Percentiles rank a stretch among this genome's conserved stretches.
phyloP scores from a whole-genome alignment of 1,140 invertebrate genomes.

The Aphaenogaster ashmeadi region DNA sequence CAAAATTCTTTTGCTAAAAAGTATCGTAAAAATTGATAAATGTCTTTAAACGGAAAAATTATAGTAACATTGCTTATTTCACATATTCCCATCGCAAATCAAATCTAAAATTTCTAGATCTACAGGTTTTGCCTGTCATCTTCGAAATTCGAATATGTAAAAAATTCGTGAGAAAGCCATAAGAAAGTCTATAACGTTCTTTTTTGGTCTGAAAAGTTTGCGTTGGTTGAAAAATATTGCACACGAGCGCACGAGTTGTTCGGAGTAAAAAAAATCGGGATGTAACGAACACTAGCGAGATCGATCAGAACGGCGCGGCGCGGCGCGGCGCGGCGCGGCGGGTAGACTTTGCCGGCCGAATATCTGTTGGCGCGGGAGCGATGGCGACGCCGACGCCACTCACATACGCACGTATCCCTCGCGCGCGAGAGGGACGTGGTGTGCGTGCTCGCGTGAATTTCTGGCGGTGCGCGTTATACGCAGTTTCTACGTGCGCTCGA shows the following conservation, averaged over 20 bases:
- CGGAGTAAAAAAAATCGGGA: neutral
- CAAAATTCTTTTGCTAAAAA: neutral
- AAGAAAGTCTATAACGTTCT: neutral
- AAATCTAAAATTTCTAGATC: neutral
- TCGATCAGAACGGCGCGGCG: neutral
- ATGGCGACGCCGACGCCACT: slow-evolving; percentile 14
- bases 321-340: neutral
- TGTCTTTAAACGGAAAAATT: neutral
- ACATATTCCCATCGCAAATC: neutral
- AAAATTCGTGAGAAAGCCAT: neutral
- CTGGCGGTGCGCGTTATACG: slow-evolving; percentile 49
- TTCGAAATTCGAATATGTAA: neutral
- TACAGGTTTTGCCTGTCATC: neutral
- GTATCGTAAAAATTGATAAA: neutral
- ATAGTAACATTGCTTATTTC: neutral
- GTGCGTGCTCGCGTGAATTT: slow-evolving; percentile 44
- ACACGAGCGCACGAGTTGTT: too few species aligned
- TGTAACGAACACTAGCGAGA: neutral
- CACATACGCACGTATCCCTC: neutral
- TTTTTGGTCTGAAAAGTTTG: neutral
- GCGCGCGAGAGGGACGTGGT: neutral
- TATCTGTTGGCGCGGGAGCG: slow-evolving; percentile 5
- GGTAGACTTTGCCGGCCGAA: slow-evolving; percentile 5
- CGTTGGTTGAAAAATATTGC: neutral
- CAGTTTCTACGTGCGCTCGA: slow-evolving; percentile 34